phyloP scores from a whole-genome alignment of 2,113 vertebrate genomes.

The Himantopus leucocephalus region DNA sequence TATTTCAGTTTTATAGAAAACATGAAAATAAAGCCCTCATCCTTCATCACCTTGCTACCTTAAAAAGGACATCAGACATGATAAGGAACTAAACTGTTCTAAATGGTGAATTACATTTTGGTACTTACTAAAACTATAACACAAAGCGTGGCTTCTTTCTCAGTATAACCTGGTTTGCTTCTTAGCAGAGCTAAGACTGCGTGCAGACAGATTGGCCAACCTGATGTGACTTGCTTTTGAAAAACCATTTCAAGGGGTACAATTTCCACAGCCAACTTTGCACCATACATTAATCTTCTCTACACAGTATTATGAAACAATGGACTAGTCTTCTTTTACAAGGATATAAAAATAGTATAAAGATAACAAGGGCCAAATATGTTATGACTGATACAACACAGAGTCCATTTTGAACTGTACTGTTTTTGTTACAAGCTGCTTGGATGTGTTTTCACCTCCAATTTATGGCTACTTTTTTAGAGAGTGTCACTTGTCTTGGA shows the following conservation, averaged over 20 bases:
- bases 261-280: not conserved
- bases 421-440: not conserved
- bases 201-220: not conserved
- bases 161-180: not conserved
- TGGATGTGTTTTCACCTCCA: not conserved
- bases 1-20: not conserved
- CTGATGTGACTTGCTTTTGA: not conserved
- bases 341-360: not conserved
- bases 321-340: not conserved
- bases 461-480: not conserved
- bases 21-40: not conserved
- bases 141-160: rapidly evolving
- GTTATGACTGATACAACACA: not conserved
- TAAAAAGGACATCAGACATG: not conserved
- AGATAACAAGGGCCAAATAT: not conserved
- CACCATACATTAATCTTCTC: not conserved
- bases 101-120: not conserved
- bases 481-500: not conserved
- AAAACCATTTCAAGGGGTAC: not conserved
- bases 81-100: not conserved
- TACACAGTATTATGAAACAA: not conserved
- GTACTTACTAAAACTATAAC: not conserved
- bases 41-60: not conserved
- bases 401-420: not conserved
- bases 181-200: not conserved